Evolutionary conservation across 2,113 vertebrate species (phyloP).

Genomic region (Macquaria australasica): DNA sequence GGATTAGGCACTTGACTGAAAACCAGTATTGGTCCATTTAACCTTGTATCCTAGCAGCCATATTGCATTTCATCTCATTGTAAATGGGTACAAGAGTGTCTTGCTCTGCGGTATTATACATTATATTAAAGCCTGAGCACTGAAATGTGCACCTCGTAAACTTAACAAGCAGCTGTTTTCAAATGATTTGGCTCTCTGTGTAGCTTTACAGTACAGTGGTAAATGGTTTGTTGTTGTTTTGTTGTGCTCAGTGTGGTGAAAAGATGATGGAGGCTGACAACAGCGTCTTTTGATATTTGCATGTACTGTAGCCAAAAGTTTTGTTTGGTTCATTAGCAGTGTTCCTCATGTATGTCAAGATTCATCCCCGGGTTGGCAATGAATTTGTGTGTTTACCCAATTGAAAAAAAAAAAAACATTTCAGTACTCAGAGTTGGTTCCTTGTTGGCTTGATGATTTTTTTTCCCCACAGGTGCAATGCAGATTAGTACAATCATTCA

Average conservation of each 20-base stretch:
- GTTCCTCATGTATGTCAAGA: constrained; percentile 46
- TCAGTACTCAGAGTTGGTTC: constrained; percentile 16
- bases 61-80: constrained; percentile 54
- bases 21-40: constrained; percentile 54
- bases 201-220: constrained; percentile 26
- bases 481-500: constrained; percentile 18
- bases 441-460: constrained; percentile 10
- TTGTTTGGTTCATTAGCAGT: constrained; percentile 60
- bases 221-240: constrained; percentile 60
- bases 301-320: constrained; percentile 29
- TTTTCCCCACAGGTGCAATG: background rate
- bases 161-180: constrained; percentile 58
- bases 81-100: constrained; percentile 43
- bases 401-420: constrained; percentile 10
- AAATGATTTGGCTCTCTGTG: constrained; percentile 52
- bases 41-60: constrained; percentile 52
- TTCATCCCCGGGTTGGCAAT: constrained; percentile 39
- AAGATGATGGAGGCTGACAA: constrained; percentile 53
- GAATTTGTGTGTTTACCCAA: constrained; percentile 44
- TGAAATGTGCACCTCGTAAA: constrained; percentile 53
- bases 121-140: constrained; percentile 43
- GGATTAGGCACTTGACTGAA: constrained; percentile 60
- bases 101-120: constrained; percentile 46
- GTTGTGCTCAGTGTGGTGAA: constrained; percentile 45
- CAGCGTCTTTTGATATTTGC: constrained; percentile 55